Evolutionary conservation across 2,888 invertebrate genomes (phyloP).

Genomic region (Hemistola chrysoprasaria): DNA sequence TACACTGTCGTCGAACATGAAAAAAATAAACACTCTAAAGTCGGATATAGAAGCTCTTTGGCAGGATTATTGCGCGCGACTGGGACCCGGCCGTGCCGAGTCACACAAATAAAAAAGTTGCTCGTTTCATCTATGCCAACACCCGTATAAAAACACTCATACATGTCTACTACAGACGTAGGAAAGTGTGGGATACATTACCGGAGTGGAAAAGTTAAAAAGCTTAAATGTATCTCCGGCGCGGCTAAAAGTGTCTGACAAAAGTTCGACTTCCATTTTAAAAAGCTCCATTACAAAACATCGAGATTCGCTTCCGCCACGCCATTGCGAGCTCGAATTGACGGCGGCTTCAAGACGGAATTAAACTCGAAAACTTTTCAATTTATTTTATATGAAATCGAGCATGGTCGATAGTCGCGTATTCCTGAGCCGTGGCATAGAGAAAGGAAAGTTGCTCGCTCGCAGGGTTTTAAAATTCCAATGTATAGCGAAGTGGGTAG

Average conservation of each 20-base stretch:
- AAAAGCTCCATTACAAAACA: constrained; percentile 83
- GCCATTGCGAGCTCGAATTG: constrained; percentile 65
- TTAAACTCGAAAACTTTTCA: constrained; percentile 76
- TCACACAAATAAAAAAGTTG: constrained; percentile 66
- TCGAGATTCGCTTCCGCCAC: constrained; percentile 80
- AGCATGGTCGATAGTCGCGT: constrained; percentile 53
- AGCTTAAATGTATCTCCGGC: constrained; percentile 82
- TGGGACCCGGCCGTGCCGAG: constrained; percentile 51
- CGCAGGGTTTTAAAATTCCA: constrained; percentile 27
- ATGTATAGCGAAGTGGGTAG: constrained; percentile 9
- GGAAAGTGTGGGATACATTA: constrained; percentile 78
- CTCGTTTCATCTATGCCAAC: constrained; percentile 53
- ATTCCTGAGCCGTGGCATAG: constrained; percentile 43
- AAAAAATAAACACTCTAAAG: constrained; percentile 55
- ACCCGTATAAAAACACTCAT: constrained; percentile 64
- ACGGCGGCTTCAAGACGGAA: constrained; percentile 67
- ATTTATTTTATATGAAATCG: constrained; percentile 73
- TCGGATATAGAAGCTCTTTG: constrained; percentile 63
- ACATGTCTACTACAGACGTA: constrained; percentile 68
- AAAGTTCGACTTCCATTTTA: constrained; percentile 82
- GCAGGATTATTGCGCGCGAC: constrained; percentile 64
- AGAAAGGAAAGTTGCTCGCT: constrained; percentile 40
- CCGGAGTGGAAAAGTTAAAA: constrained; percentile 82
- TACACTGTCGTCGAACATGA: constrained; percentile 64
- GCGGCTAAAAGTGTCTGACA: constrained; percentile 82